Evolutionary conservation across 2,113 vertebrate genomes (phyloP).

Genomic region (Hystrix brachyura): DNA sequence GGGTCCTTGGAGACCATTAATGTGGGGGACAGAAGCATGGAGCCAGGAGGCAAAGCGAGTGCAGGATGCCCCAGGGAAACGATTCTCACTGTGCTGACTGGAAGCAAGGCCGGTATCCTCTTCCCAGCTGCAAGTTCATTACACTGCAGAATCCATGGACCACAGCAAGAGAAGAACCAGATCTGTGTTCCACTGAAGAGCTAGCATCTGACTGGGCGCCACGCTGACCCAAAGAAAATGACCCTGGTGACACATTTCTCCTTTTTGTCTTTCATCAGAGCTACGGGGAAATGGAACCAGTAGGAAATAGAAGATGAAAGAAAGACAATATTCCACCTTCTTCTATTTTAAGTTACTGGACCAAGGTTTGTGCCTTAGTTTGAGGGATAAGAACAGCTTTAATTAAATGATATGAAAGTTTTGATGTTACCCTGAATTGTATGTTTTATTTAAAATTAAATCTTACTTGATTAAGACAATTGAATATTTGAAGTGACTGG

Average conservation of each 20-base stretch:
- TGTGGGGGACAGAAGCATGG: neutral
- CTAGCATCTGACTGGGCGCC: neutral
- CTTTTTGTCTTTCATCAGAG: neutral
- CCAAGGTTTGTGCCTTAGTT: neutral
- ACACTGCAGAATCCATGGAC: neutral
- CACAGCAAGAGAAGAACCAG: neutral
- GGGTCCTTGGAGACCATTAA: neutral
- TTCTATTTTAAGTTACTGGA: neutral
- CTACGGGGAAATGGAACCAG: neutral
- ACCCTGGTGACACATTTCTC: neutral
- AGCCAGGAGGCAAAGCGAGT: neutral
- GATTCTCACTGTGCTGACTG: neutral
- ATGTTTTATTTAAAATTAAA: neutral
- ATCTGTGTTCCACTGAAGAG: neutral
- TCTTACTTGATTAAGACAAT: neutral
- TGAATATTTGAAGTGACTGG: neutral
- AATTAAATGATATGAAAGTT: neutral
- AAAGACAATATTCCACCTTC: neutral
- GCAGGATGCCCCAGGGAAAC: too few species aligned
- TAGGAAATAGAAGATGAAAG: neutral
- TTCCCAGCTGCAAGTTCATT: neutral
- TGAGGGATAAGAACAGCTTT: neutral
- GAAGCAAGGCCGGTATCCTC: neutral
- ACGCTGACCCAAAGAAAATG: neutral
- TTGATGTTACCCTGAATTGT: neutral